These are phyloP conservation scores for Dasyurus viverrinus DNA, from an alignment of 2,113 vertebrate species.

Conservation along the genomic window DNA sequence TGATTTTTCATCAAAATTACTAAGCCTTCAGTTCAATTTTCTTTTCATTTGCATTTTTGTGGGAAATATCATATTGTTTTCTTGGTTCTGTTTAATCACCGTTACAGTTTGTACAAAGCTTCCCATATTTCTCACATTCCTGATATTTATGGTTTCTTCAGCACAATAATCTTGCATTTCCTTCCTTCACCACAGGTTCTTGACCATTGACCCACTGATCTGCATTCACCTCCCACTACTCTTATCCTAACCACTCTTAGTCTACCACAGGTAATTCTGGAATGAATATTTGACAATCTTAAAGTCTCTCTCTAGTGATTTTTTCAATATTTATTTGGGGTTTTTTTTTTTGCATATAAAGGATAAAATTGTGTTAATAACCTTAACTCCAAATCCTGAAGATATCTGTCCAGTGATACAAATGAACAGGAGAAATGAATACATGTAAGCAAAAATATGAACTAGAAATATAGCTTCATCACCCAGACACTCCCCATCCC, in stretches of 20 bases:
- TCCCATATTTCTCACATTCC: neutral
- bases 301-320: neutral
- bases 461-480: neutral
- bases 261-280: neutral
- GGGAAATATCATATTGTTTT: neutral
- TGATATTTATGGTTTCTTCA: neutral
- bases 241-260: neutral
- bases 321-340: neutral
- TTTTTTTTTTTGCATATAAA: neutral
- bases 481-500: neutral
- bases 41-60: no score
- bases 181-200: neutral
- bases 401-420: neutral
- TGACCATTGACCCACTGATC: no score
- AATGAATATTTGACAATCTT: no score
- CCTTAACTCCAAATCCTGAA: neutral
- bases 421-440: neutral
- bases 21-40: no score
- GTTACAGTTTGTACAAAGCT: no score
- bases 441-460: neutral
- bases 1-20: neutral
- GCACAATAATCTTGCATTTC: neutral
- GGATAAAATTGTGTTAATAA: neutral
- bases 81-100: neutral
- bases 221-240: no score